These are phyloP conservation scores for Tichodroma muraria DNA, from an alignment of 2,113 vertebrate genomes.

Conservation along the genomic window DNA sequence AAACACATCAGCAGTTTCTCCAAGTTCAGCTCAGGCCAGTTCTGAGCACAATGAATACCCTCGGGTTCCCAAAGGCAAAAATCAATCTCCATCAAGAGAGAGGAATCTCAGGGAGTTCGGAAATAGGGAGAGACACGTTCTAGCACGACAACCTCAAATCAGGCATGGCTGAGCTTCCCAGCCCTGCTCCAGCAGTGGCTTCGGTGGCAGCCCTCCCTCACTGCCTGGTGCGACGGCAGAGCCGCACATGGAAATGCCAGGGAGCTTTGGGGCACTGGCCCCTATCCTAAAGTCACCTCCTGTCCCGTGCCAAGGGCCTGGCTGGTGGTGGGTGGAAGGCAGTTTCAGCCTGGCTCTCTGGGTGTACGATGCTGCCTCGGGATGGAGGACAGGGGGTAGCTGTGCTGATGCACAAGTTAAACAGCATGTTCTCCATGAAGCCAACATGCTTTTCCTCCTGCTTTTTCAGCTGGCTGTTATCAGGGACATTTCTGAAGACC, in stretches of 20 bases:
- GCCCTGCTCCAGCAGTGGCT: background rate
- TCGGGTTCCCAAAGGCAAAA: conserved; percentile 63
- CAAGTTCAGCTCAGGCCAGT: conserved; percentile 62
- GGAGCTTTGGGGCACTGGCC: rapidly evolving
- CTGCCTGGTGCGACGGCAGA: rapidly evolving
- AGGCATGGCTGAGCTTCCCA: background rate
- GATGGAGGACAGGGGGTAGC: no score
- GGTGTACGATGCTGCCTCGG: rapidly evolving
- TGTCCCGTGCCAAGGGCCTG: background rate
- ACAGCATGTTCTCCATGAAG: background rate
- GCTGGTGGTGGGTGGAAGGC: rapidly evolving
- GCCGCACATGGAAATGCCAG: background rate
- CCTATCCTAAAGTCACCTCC: background rate
- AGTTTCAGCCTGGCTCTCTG: background rate
- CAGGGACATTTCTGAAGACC: background rate
- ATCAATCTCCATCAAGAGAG: conserved; percentile 57
- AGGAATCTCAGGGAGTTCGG: conserved; percentile 21
- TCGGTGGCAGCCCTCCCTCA: background rate
- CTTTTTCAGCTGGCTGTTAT: background rate
- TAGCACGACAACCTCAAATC: background rate
- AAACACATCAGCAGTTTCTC: conserved; percentile 66
- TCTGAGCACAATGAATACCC: conserved; percentile 56
- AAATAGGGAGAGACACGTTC: conserved; percentile 19
- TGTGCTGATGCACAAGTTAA: background rate
- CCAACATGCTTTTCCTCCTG: background rate